A percentile compares a stretch with the other conserved stretches of the same genome.
Conservation (phyloP, 2,113 vertebrate species). For the Sorex fumeus region DNA sequence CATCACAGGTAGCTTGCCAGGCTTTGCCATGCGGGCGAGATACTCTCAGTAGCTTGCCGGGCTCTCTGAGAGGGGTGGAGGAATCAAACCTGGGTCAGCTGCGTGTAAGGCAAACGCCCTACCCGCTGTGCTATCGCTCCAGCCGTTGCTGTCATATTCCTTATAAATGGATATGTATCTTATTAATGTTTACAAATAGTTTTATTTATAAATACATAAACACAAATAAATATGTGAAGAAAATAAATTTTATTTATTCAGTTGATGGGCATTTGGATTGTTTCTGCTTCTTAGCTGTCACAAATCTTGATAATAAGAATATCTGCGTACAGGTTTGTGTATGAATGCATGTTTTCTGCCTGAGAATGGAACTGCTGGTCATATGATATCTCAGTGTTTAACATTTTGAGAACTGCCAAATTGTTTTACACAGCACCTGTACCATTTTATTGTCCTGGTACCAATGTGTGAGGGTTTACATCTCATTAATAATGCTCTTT, state of each 20-base stretch:
- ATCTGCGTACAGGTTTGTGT: neutral
- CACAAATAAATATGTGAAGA: too few relatives aligned
- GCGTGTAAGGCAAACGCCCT: too few relatives aligned
- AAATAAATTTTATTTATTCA: neutral
- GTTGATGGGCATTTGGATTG: neutral
- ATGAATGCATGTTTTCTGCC: neutral
- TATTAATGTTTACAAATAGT: too few relatives aligned
- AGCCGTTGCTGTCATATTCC: too few relatives aligned
- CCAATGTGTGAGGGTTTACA: neutral
- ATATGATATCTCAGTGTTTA: neutral
- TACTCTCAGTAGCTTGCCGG: too few relatives aligned
- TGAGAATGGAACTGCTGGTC: neutral
- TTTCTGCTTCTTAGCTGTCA: neutral
- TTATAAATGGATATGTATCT: too few relatives aligned
- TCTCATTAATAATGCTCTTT: neutral
- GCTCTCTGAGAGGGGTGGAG: too few relatives aligned
- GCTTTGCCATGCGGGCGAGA: too few relatives aligned
- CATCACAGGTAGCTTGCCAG: too few relatives aligned
- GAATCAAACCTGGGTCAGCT: too few relatives aligned
- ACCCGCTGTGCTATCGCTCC: too few relatives aligned
- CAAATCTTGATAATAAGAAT: neutral
- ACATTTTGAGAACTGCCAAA: neutral
- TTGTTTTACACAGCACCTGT: constrained; percentile 8
- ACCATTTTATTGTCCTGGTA: neutral
- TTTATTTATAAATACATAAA: too few relatives aligned